These are phyloP conservation scores for Cerastoderma edule DNA, from an alignment of 2,888 invertebrate genomes.

Conservation along the genomic window DNA sequence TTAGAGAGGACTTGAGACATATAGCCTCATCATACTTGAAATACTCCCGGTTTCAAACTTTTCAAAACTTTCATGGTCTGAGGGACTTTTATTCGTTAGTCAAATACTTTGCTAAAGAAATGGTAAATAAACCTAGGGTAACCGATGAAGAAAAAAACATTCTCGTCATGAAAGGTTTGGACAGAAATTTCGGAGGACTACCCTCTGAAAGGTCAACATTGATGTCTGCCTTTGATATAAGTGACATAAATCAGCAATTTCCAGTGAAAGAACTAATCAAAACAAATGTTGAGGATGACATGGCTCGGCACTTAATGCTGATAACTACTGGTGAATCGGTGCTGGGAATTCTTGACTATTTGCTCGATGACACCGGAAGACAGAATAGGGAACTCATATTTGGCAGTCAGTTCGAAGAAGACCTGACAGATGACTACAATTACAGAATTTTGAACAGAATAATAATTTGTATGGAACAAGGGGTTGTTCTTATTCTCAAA, in stretches of 20 bases:
- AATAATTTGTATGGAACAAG: conserved; percentile 74
- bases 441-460: conserved; percentile 70
- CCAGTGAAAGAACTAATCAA: conserved; percentile 56
- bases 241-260: background rate
- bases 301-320: conserved; percentile 66
- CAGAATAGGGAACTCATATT: conserved; percentile 61
- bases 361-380: conserved; percentile 46
- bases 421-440: conserved; percentile 71
- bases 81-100: conserved; percentile 65
- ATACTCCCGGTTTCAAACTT: conserved; percentile 38
- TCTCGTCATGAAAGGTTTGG: conserved; percentile 61
- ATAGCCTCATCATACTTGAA: conserved; percentile 42
- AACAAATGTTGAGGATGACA: conserved; percentile 61
- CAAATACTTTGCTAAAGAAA: conserved; percentile 35
- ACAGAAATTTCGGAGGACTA: conserved; percentile 70
- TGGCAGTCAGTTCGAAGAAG: conserved; percentile 74
- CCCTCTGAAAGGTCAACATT: conserved; percentile 48
- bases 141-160: conserved; percentile 24
- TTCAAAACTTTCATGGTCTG: conserved; percentile 65
- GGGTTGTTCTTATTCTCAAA: conserved; percentile 67
- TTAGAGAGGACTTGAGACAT: conserved; percentile 25
- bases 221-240: conserved; percentile 39
- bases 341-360: conserved; percentile 58
- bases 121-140: background rate
- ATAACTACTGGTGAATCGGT: conserved; percentile 66